Evolutionary conservation across 2,113 vertebrate species (phyloP).

Genomic region (Psophia crepitans): DNA sequence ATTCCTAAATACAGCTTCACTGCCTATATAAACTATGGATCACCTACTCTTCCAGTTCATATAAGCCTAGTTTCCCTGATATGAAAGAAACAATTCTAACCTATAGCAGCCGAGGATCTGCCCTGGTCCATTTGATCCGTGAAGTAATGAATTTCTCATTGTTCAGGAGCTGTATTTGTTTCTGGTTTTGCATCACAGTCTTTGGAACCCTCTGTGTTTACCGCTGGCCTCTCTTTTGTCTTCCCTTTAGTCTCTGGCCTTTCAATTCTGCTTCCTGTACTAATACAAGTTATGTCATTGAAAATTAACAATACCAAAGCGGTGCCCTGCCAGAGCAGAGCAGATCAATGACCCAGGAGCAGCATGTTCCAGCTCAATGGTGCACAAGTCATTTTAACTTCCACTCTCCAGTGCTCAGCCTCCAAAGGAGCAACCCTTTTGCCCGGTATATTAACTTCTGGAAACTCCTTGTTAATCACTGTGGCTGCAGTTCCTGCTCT

Average conservation of each 20-base stretch:
- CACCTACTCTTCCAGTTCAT: not conserved
- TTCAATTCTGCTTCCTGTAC: not conserved
- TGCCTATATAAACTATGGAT: not conserved
- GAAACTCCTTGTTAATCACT: constrained; percentile 69
- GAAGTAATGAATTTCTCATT: constrained; percentile 22
- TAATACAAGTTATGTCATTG: constrained; percentile 39
- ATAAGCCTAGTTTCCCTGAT: not conserved
- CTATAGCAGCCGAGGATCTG: not conserved
- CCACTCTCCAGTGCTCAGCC: constrained; percentile 24
- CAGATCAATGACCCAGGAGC: constrained; percentile 65
- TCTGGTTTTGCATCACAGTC: constrained; percentile 25
- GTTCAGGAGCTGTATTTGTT: constrained; percentile 13
- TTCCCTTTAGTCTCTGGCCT: not conserved
- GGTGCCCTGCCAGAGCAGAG: constrained; percentile 13
- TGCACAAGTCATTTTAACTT: constrained; percentile 65
- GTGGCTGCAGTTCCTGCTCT: not conserved
- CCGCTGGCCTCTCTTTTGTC: not conserved
- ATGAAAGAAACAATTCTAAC: not conserved
- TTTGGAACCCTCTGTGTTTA: constrained; percentile 15
- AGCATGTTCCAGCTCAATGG: constrained; percentile 63
- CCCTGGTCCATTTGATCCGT: not conserved
- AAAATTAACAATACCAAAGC: constrained; percentile 53
- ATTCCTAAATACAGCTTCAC: not conserved
- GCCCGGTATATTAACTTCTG: constrained; percentile 9
- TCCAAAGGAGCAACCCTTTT: constrained; percentile 58